Evolutionary conservation across 1,140 invertebrate species (phyloP).

Genomic region (Lethrus apterus): DNA sequence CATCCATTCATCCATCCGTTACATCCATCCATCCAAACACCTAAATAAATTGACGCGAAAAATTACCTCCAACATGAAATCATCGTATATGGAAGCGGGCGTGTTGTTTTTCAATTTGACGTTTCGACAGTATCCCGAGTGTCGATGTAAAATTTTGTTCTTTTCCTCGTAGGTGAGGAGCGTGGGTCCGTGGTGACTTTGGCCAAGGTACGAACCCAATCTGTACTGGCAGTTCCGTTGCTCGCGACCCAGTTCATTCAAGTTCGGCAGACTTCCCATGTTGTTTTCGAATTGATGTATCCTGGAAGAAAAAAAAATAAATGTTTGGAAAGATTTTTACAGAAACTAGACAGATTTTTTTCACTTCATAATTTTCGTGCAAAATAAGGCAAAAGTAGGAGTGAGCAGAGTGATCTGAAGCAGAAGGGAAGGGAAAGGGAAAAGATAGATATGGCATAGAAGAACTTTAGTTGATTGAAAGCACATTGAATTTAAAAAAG

Average conservation of each 20-base stretch:
- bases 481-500: too few relatives aligned
- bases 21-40: not conserved
- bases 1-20: too few relatives aligned
- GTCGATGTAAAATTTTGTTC: constrained; percentile 33
- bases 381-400: too few relatives aligned
- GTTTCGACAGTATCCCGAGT: constrained; percentile 37
- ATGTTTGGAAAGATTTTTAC: not conserved
- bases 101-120: constrained; percentile 37
- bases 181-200: constrained; percentile 25
- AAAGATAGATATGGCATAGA: too few relatives aligned
- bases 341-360: not conserved
- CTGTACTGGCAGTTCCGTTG: constrained; percentile 35
- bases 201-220: constrained; percentile 39
- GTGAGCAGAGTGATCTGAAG: too few relatives aligned
- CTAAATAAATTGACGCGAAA: not conserved
- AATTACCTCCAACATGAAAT: constrained; percentile 44
- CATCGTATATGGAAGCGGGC: constrained; percentile 40
- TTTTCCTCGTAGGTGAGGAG: constrained; percentile 28
- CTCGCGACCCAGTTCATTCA: constrained; percentile 49
- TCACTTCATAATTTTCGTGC: not conserved
- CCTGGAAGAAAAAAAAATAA: too few relatives aligned
- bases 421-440: too few relatives aligned
- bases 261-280: constrained; percentile 57
- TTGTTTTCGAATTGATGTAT: constrained; percentile 16
- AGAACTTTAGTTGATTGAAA: too few relatives aligned